A percentile compares a stretch with the other conserved stretches of the same genome.
phyloP scores from a whole-genome alignment of 35 echinoderm and acorn worm genomes.

The Anneissia japonica region DNA sequence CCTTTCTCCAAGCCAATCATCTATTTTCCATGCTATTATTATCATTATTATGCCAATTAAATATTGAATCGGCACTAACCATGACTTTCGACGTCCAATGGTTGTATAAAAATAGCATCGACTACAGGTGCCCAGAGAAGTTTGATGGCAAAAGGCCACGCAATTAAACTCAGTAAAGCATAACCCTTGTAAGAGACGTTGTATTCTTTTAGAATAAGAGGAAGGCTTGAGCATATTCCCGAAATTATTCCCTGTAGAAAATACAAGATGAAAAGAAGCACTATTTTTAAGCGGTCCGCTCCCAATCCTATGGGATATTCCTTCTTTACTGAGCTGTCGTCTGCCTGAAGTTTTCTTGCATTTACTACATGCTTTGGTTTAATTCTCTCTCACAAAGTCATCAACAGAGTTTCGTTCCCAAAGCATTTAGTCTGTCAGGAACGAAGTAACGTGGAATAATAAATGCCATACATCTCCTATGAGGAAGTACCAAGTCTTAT shows the following conservation, averaged over 20 bases:
- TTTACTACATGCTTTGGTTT: too few relatives aligned
- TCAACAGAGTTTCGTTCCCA: too few relatives aligned
- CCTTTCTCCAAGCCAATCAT: constrained; percentile 46
- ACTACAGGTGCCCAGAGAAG: constrained; percentile 93
- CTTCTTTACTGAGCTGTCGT: too few relatives aligned
- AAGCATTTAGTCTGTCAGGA: too few relatives aligned
- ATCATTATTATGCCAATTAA: constrained; percentile 80
- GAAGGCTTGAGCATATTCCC: constrained; percentile 82
- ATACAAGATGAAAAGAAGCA: constrained; percentile 60
- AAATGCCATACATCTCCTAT: too few relatives aligned
- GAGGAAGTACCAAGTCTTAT: too few relatives aligned
- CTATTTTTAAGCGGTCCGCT: constrained; percentile 44
- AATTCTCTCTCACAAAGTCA: too few relatives aligned
- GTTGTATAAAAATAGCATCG: constrained; percentile 49
- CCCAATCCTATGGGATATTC: too few relatives aligned
- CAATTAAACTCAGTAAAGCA: constrained; percentile 89
- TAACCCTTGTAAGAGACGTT: constrained; percentile 51
- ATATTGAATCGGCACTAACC: constrained; percentile 86
- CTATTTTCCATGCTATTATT: constrained; percentile 50
- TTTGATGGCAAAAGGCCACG: constrained; percentile 92
- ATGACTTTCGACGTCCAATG: constrained; percentile 79
- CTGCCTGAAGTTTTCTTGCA: too few relatives aligned
- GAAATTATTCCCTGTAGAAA: constrained; percentile 81
- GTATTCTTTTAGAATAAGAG: constrained; percentile 23
- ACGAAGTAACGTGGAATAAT: too few relatives aligned